Evolutionary conservation across 1,140 invertebrate species (phyloP).

Genomic region (Mizuhopecten yessoensis): DNA sequence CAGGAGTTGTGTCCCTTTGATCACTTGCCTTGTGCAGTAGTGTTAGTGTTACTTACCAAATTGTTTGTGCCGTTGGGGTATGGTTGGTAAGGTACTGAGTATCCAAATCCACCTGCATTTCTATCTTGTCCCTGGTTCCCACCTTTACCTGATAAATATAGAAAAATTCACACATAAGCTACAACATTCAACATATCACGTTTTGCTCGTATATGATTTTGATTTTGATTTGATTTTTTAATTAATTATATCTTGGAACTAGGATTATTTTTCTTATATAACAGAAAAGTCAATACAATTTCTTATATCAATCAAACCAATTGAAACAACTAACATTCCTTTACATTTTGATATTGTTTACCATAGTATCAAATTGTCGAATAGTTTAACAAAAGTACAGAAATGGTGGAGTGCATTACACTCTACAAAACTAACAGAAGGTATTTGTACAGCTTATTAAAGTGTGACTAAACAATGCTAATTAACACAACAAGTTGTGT

Average conservation of each 20-base stretch:
- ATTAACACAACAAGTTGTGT: not conserved
- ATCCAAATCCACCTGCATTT: slow-evolving; percentile 68
- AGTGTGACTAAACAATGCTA: slow-evolving; percentile 38
- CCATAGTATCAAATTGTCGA: not conserved
- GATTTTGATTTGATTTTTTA: not conserved
- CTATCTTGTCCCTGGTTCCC: slow-evolving; percentile 55
- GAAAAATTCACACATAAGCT: slow-evolving; percentile 3
- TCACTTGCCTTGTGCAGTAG: not conserved
- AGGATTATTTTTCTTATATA: not conserved
- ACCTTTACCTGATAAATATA: slow-evolving; percentile 63
- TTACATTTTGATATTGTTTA: not conserved
- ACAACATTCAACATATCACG: too few species aligned
- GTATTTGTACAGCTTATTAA: not conserved
- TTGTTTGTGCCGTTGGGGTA: slow-evolving; percentile 69
- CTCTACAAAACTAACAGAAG: too few species aligned
- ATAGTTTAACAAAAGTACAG: not conserved
- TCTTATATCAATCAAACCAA: not conserved
- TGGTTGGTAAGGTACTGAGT: slow-evolving; percentile 66
- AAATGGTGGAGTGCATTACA: not conserved
- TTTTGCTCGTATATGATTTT: too few species aligned
- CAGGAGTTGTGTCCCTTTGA: slow-evolving; percentile 18
- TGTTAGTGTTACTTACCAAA: slow-evolving; percentile 66
- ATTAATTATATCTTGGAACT: too few species aligned
- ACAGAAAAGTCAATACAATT: not conserved
- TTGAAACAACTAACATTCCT: not conserved